phyloP scores from a whole-genome alignment of 2,888 invertebrate species.

The Halictus ligatus region DNA sequence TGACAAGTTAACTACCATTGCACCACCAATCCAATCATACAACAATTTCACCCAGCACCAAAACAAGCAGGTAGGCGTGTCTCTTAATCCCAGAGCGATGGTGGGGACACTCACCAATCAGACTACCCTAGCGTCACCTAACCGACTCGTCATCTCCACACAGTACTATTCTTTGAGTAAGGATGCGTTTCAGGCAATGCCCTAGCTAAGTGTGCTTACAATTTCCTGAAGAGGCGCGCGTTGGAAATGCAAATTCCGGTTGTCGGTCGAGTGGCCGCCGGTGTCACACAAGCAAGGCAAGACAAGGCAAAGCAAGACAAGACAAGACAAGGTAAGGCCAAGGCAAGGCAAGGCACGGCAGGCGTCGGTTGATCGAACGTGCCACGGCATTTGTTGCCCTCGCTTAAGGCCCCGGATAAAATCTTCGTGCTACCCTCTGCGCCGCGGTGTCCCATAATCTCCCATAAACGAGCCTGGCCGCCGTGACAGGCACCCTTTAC shows the following conservation, averaged over 20 bases:
- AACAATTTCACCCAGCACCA: background rate
- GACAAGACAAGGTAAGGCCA: background rate
- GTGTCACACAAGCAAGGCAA: conserved; percentile 4
- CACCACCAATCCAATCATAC: background rate
- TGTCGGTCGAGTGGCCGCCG: conserved; percentile 48
- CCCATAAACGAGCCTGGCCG: conserved; percentile 66
- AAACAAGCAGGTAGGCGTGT: background rate
- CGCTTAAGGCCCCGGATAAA: conserved; percentile 75
- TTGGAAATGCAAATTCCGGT: conserved; percentile 67
- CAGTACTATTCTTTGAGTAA: background rate
- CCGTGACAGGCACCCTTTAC: conserved; percentile 65
- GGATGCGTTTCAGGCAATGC: background rate
- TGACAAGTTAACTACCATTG: background rate
- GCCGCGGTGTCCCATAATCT: conserved; percentile 73
- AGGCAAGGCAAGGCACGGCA: conserved; percentile 20
- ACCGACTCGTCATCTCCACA: background rate
- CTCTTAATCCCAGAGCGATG: background rate
- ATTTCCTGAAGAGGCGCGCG: conserved; percentile 22
- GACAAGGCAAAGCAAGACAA: background rate
- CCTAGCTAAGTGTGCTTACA: conserved; percentile 27
- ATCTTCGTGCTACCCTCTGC: conserved; percentile 73
- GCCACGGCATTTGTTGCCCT: conserved; percentile 80
- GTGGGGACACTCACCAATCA: background rate
- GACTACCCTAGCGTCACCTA: background rate
- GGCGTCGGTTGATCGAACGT: conserved; percentile 79